Evolutionary conservation across 2,113 vertebrate genomes (phyloP), one percentile per base, ranked within the genome.

Genomic region (Machaerirhynchus nigripectus): DNA sequence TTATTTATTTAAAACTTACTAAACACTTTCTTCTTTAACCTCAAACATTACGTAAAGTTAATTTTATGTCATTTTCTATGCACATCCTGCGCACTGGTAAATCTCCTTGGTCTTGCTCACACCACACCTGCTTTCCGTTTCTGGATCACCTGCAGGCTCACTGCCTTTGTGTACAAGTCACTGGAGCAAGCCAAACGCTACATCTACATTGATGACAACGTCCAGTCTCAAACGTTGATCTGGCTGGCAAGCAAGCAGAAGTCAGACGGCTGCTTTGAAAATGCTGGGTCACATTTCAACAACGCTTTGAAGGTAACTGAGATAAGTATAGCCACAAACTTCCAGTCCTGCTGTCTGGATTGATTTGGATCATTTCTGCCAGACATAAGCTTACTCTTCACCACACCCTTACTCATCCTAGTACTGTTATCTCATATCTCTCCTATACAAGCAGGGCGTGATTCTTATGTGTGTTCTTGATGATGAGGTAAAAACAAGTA

Each of bases 281-380:
- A 97, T 11, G 94, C 95, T 40, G 99, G 98, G 31, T 96, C 92
- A 13, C 98, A 98, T 70, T 97, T 98, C 71, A 97, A 99, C 94
- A 98, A 97, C 12, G 96, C 91, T 75, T 98, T 99, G 96, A 97
- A 98, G 99, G 99, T 99, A 93, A 70, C 8, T 35, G 47, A 81
- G 28, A 84, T 17, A 70, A 63, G 13, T 55, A 31, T 8, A 60
- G 40, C 30, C 3, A 1, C 21, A 63, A 27, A 27, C 7, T 73
- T 84, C 31, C 23, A 84, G 13, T 61, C 17, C 16, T 89, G 35
- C 22, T 9, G 0, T 7, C 28, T 30, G 30, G 18, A 59, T 49
- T 71, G 40, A 46, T 64, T 53, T 81, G 42, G 50, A 17, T 39
- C 4, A 67, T 44, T 77, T 57, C 55, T 56, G 31, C 28, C 33